Evolutionary conservation across 2,888 invertebrate genomes (phyloP).

Genomic region (Volucella inflata): DNA sequence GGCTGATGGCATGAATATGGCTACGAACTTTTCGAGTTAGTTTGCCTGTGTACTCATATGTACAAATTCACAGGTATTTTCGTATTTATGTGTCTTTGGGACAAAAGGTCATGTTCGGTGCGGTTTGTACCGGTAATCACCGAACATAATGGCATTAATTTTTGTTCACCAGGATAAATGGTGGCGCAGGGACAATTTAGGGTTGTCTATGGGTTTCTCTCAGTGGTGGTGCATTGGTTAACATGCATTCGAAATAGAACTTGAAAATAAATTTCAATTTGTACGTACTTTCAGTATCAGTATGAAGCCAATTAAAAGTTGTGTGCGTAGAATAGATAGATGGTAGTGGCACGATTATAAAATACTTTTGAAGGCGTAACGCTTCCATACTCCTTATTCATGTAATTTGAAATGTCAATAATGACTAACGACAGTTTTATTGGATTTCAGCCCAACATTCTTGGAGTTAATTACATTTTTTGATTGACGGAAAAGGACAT

Average conservation of each 20-base stretch:
- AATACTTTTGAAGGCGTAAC: too few relatives aligned
- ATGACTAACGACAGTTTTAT: too few relatives aligned
- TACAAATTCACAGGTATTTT: background rate
- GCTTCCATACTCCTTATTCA: too few relatives aligned
- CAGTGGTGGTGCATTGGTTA: slow-evolving; percentile 2
- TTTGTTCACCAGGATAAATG: slow-evolving; percentile 66
- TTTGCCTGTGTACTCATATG: too few relatives aligned
- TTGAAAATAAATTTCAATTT: slow-evolving; percentile 62
- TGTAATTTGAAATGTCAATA: too few relatives aligned
- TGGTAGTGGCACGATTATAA: background rate
- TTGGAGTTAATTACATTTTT: too few relatives aligned
- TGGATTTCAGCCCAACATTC: too few relatives aligned
- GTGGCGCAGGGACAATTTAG: slow-evolving; percentile 44
- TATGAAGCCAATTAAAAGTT: slow-evolving; percentile 36
- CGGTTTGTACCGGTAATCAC: slow-evolving; percentile 72
- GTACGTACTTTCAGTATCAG: slow-evolving; percentile 16
- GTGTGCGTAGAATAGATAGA: slow-evolving; percentile 36
- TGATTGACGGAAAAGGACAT: too few relatives aligned
- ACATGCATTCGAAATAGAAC: slow-evolving; percentile 55
- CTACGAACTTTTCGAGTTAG: slow-evolving; percentile 47
- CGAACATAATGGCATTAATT: slow-evolving; percentile 69
- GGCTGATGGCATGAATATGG: slow-evolving; percentile 46
- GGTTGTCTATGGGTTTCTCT: background rate
- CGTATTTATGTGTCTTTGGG: slow-evolving; percentile 64
- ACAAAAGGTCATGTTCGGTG: slow-evolving; percentile 69